Base-by-base conservation (phyloP, 2,888 invertebrate species). In the Sinodicranocentrus sp. region DNA sequence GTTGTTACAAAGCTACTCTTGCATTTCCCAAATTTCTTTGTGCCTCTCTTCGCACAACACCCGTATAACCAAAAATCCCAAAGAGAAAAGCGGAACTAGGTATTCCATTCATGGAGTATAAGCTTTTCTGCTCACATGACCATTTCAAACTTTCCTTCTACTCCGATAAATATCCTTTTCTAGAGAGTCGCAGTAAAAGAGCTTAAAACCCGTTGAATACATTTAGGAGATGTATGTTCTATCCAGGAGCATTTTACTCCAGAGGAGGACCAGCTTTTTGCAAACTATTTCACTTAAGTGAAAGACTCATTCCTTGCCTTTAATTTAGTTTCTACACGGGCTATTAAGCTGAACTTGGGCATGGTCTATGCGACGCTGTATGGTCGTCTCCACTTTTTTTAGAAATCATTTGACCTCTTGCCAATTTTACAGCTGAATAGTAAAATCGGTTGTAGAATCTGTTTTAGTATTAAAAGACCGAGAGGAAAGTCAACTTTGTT, bases 321-420 rank as follows among this genome's bases (percentile, higher is more conserved):
- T 83, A 77, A 71, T 77, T 83, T 83, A 33, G 59, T 71, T 77
- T 77, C 23, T 68, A 61, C 65, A 77, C 83, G 83, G 71, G 83
- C 77, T 83, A 83, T 83, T 83, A 77, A 83, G 65, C 77, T 57
- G 65, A 77, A 65, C 77, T 77, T 75, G 70, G 57, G 15, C 6
- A 17, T 59, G 44, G 21, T 43, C 10, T 3, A 59, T 59, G 23
- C 10, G 1, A 59, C 17, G 15, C 33, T 65, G 6, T 82, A 39
- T 65, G 59, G 39, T 57, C 73, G 63, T 25, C 65, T 72, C 43
- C 43, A 21, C 19, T 33, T 39, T 78, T 78, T 54, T 39, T 54
- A 75, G 85, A 86, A 86, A 84, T 79, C 82, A 86, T 86, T 87
- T 86, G 86, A 88, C 86, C 86, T 86, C 80, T 86, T 87, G 86